Base-by-base conservation (phyloP, 2,888 invertebrate genomes). In the Lottia scabra region DNA sequence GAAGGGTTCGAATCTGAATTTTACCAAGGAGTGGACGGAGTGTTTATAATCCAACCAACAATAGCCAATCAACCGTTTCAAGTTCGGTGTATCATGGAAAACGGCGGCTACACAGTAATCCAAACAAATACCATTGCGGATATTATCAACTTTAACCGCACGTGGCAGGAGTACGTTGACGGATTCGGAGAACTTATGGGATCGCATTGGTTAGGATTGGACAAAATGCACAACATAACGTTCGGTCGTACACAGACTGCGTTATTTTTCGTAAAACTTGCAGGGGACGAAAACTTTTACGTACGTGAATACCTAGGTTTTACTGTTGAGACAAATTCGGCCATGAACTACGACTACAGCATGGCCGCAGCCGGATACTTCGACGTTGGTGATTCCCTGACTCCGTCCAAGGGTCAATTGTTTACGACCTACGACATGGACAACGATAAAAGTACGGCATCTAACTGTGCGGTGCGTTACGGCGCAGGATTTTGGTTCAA, bases 161-260 rank as follows among this genome's bases (percentile, higher is more conserved):
- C 65, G n/a, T 68, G 63, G 68, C n/a, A 63, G 5, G 68, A 66
- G 6, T 71, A 68, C 68, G 63, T 46, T 13, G 45, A 65, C 30
- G 74, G 74, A 12, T 74, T 74, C 23, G 63, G 70, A 27, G 15
- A 0, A 0, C 43, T 1, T 16, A 16, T 2, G 19, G 63, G 38
- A 3, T 23, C 19, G 10, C 65, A 62, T 26, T 74, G 71, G 71
- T 45, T 74, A 30, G 74, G 74, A 1, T 62, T 71, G 30, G 71
- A 74, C 26, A 71, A 68, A 26, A 26, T 74, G 13, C 63, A 74
- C 15, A 43, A 67, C 26, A 26, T 74, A 23, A 74, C 71, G 16
- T 30, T 38, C 43, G 63, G 68, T 45, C 43, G 27, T 15, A 5
- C 16, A 8, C 71, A 71, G 27, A 16, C 26, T 44, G 30, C 65